Evolutionary conservation across 2,888 invertebrate genomes (phyloP).

Genomic region (Carcina quercana): DNA sequence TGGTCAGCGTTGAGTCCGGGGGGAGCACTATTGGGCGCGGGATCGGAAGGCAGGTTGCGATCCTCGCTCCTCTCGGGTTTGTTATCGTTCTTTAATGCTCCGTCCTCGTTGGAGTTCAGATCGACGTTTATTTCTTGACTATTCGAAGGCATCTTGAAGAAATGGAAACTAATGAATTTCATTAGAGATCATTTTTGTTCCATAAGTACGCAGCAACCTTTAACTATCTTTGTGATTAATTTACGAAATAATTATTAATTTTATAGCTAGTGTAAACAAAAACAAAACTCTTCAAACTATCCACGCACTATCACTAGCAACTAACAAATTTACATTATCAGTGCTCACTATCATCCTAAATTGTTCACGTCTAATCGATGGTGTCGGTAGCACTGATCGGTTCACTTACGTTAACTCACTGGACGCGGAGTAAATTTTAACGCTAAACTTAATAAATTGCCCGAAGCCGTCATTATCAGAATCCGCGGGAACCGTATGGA

Average conservation of each 20-base stretch:
- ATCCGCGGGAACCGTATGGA: constrained; percentile 43
- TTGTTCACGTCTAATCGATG: constrained; percentile 36
- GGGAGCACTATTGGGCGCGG: constrained; percentile 33
- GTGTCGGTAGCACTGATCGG: constrained; percentile 29
- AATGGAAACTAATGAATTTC: constrained; percentile 25
- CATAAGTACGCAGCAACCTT: too few species aligned
- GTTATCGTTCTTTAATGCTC: constrained; percentile 36
- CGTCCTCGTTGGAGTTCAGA: constrained; percentile 50
- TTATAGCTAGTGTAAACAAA: constrained; percentile 19
- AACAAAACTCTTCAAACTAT: constrained; percentile 27
- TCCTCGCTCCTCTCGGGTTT: constrained; percentile 38
- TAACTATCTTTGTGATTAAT: too few species aligned
- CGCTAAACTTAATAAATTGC: constrained; percentile 30
- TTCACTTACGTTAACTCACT: constrained; percentile 38
- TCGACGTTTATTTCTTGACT: constrained; percentile 61
- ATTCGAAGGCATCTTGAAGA: constrained; percentile 55
- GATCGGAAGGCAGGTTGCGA: constrained; percentile 33
- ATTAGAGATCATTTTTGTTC: constrained; percentile 15
- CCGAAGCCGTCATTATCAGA: constrained; percentile 44
- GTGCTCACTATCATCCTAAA: constrained; percentile 31
- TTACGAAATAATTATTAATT: too few species aligned
- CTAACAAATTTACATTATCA: constrained; percentile 35
- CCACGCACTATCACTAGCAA: constrained; percentile 43
- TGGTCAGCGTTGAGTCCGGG: constrained; percentile 46
- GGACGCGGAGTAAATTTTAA: constrained; percentile 28